Evolutionary conservation across 1,140 invertebrate genomes (phyloP).

Genomic region (Zaprionus ghesquierei): DNA sequence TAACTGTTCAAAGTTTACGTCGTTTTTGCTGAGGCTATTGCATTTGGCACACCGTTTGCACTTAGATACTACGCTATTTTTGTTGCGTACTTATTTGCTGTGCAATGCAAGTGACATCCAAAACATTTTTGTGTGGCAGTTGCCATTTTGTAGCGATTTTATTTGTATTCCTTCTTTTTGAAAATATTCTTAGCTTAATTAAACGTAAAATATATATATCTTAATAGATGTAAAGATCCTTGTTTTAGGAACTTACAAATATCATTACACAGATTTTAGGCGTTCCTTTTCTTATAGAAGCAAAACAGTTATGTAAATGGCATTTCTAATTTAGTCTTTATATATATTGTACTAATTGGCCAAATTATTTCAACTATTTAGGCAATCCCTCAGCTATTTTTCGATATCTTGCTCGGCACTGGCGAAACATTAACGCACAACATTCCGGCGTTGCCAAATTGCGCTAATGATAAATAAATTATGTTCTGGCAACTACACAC

Average conservation of each 20-base stretch:
- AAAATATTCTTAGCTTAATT: conserved; percentile 58
- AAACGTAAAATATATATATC: conserved; percentile 76
- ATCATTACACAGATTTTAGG: too few species aligned
- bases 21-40: conserved; percentile 72
- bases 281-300: background rate
- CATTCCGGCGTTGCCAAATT: conserved; percentile 67
- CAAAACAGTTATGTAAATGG: background rate
- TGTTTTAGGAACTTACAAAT: too few species aligned
- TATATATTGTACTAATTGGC: conserved; percentile 62
- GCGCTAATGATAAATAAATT: conserved; percentile 80
- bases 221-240: too few species aligned
- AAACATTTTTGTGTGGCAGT: conserved; percentile 56
- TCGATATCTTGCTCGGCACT: conserved; percentile 18
- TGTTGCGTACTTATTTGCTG: conserved; percentile 48
- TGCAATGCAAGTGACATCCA: conserved; percentile 25
- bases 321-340: background rate
- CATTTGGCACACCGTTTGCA: conserved; percentile 68
- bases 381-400: conserved; percentile 48
- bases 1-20: conserved; percentile 75
- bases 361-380: conserved; percentile 77
- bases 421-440: conserved; percentile 4
- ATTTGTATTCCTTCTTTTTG: conserved; percentile 28
- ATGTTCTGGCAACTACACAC: conserved; percentile 69
- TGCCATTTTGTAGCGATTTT: conserved; percentile 70
- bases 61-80: conserved; percentile 43